These are phyloP conservation scores for Drosophila bunnanda DNA, from an alignment of 2,888 invertebrate genomes.

Conservation along the genomic window DNA sequence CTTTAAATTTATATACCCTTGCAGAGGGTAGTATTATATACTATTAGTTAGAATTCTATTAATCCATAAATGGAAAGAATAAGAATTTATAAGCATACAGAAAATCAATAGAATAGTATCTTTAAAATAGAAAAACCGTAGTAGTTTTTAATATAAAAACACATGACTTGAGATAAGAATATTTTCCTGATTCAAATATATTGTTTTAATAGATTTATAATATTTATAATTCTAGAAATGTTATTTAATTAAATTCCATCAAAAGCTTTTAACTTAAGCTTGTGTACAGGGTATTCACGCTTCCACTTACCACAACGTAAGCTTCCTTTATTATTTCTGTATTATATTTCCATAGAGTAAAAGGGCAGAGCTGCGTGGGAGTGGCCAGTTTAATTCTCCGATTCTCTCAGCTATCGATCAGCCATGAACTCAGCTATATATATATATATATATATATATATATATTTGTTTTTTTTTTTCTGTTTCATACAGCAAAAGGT, in stretches of 20 bases:
- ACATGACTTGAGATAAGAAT: neutral
- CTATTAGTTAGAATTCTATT: neutral
- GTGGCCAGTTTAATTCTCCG: constrained; percentile 29
- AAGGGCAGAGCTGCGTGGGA: constrained; percentile 33
- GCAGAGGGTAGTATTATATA: neutral
- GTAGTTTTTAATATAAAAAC: too few relatives aligned
- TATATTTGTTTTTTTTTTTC: neutral
- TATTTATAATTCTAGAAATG: neutral
- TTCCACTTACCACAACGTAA: too few relatives aligned
- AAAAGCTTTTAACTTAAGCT: neutral
- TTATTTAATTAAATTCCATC: neutral
- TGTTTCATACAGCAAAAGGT: neutral
- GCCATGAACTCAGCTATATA: constrained; percentile 32
- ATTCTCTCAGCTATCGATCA: constrained; percentile 26
- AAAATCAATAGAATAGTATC: neutral
- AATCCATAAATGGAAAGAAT: neutral
- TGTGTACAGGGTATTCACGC: neutral
- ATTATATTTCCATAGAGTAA: constrained; percentile 8
- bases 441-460: too few relatives aligned
- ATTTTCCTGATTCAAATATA: neutral
- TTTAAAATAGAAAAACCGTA: too few relatives aligned
- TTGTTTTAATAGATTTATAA: neutral
- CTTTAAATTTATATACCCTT: neutral
- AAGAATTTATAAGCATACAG: neutral
- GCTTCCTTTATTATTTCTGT: neutral